Conservation (phyloP, 2,113 vertebrate genomes). For the Cryptomyrus ogoouensis region DNA sequence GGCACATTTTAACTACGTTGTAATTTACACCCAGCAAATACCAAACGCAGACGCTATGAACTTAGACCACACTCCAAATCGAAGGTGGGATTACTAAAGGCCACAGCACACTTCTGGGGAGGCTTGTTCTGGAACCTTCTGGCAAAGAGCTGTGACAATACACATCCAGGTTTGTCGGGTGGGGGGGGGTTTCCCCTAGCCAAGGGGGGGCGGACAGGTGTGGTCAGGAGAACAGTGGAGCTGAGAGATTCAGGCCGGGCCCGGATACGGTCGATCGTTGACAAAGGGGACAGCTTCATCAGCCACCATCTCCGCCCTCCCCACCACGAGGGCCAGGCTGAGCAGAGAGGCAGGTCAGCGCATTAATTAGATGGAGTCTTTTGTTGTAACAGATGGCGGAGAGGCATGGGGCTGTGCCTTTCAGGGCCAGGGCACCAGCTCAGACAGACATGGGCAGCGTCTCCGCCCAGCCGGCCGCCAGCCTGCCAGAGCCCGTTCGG, state of each 20-base stretch:
- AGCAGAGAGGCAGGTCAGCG: slow-evolving; percentile 22
- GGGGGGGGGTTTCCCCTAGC: not conserved
- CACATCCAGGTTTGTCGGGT: not conserved
- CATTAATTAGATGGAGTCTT: slow-evolving; percentile 39
- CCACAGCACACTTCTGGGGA: not conserved
- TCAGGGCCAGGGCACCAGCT: not conserved
- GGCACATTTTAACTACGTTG: not conserved
- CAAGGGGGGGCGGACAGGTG: not conserved
- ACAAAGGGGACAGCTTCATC: not conserved
- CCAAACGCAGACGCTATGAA: not conserved
- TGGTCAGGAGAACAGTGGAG: not conserved
- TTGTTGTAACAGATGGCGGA: slow-evolving; percentile 34
- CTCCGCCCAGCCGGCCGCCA: not conserved
- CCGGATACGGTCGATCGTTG: too few relatives aligned
- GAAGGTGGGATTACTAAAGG: not conserved
- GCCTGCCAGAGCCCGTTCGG: not conserved
- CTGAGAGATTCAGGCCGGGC: too few relatives aligned
- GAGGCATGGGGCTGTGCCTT: slow-evolving; percentile 29
- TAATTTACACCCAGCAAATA: not conserved
- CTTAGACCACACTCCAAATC: not conserved
- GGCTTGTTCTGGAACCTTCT: not conserved
- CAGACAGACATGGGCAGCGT: not conserved
- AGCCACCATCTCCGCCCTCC: not conserved
- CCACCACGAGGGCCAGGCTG: not conserved
- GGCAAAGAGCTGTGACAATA: not conserved